These are phyloP conservation scores for Armadillidium nasatum DNA, from an alignment of 1,140 invertebrate genomes.

Conservation along the genomic window DNA sequence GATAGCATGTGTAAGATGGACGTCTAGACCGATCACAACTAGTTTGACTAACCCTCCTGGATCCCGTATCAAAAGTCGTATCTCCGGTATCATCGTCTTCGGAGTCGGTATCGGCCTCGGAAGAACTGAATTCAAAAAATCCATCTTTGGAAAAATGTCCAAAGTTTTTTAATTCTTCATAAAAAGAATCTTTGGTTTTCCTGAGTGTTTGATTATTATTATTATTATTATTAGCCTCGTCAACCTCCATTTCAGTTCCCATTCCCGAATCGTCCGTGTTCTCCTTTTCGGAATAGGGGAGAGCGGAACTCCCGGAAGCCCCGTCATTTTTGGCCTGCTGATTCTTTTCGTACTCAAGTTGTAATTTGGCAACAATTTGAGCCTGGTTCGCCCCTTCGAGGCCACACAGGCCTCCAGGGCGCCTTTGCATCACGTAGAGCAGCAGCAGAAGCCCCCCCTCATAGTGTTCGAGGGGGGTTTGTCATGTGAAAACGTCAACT, in stretches of 20 bases:
- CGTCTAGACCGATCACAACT: conserved; percentile 30
- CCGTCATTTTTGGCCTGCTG: neutral
- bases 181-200: conserved; percentile 6
- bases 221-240: neutral
- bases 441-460: conserved; percentile 23
- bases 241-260: conserved; percentile 37
- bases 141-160: too few species aligned
- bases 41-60: conserved; percentile 24
- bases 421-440: neutral
- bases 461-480: conserved; percentile 1
- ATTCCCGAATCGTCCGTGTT: conserved; percentile 39
- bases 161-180: neutral
- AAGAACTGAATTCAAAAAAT: neutral
- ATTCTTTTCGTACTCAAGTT: neutral
- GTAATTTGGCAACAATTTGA: neutral
- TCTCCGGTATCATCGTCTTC: conserved; percentile 1
- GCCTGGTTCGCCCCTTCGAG: neutral
- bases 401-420: neutral
- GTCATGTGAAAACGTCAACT: conserved; percentile 13
- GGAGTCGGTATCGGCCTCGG: conserved; percentile 19
- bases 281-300: conserved; percentile 9
- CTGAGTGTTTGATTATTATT: too few species aligned
- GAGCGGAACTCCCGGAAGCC: neutral
- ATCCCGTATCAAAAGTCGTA: conserved; percentile 1
- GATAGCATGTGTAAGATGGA: conserved; percentile 44